These are phyloP conservation scores for Empidonax traillii DNA, from an alignment of 2,113 vertebrate genomes.

Conservation along the genomic window DNA sequence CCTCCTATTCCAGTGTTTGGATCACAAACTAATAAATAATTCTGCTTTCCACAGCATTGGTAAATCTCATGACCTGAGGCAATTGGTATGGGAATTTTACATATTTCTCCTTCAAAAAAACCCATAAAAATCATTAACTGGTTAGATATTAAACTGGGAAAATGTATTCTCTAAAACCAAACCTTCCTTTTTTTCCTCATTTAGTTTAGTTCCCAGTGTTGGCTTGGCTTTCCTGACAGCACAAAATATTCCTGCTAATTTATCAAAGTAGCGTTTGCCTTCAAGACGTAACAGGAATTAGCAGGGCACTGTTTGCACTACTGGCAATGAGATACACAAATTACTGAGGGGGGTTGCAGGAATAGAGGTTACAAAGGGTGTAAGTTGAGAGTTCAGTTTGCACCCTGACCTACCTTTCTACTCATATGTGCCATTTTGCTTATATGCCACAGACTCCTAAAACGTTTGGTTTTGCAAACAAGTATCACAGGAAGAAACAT, in stretches of 20 bases:
- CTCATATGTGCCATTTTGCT: not conserved
- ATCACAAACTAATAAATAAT: not conserved
- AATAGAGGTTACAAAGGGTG: not conserved
- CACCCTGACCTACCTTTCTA: not conserved
- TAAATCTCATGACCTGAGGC: not conserved
- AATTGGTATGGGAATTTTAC: not conserved
- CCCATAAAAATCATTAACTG: not conserved
- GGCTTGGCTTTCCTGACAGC: not conserved
- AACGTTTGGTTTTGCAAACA: not conserved
- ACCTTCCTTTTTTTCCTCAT: not conserved
- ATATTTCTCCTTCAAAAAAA: not conserved
- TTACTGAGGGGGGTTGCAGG: not conserved
- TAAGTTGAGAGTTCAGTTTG: conserved; percentile 11
- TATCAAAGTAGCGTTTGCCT: not conserved
- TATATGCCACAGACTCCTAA: not conserved
- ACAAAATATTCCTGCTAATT: conserved; percentile 23
- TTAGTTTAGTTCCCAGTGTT: not conserved
- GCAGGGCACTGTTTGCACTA: not conserved
- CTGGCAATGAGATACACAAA: not conserved
- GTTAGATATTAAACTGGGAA: not conserved
- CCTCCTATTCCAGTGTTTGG: not conserved
- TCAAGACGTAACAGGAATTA: conserved; percentile 32
- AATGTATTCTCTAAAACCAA: not conserved
- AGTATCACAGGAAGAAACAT: not conserved
- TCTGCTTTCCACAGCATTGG: not conserved